Percentiles rank a stretch among this genome's conserved stretches.
These are phyloP conservation scores for Madoqua kirkii DNA, from an alignment of 2,113 vertebrate species.

Conservation along the genomic window DNA sequence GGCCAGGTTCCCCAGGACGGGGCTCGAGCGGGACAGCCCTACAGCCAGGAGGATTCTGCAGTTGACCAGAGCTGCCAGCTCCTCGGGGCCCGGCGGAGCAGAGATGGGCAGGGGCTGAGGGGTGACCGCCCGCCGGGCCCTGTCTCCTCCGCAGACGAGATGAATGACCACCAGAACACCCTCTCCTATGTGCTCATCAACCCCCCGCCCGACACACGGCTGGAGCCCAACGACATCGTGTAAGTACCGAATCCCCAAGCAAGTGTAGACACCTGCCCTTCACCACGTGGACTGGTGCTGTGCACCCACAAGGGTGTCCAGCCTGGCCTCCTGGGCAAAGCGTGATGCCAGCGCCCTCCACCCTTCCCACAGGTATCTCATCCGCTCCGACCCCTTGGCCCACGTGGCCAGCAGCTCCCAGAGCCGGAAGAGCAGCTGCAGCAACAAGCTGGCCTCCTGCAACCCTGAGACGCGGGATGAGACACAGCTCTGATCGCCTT, in stretches of 20 bases:
- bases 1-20: not conserved
- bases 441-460: slow-evolving; percentile 84
- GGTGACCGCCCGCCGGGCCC: accelerated
- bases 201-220: slow-evolving; percentile 92
- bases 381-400: slow-evolving; percentile 93
- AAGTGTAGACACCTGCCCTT: accelerated
- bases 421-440: slow-evolving; percentile 78
- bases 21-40: accelerated
- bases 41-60: accelerated
- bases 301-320: accelerated
- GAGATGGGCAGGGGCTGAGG: not conserved
- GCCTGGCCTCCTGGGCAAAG: too few relatives aligned
- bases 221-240: slow-evolving; percentile 97
- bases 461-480: slow-evolving; percentile 87
- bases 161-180: slow-evolving; percentile 98
- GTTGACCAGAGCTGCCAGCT: not conserved
- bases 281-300: not conserved
- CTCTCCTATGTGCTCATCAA: slow-evolving; percentile 98
- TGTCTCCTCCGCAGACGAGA: slow-evolving; percentile 87
- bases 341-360: accelerated
- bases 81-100: accelerated
- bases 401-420: slow-evolving; percentile 88
- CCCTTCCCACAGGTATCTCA: slow-evolving; percentile 87
- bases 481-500: slow-evolving; percentile 83
- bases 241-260: slow-evolving; percentile 69